These are phyloP conservation scores for Dicaeum eximium DNA, from an alignment of 2,113 vertebrate species.

Conservation along the genomic window DNA sequence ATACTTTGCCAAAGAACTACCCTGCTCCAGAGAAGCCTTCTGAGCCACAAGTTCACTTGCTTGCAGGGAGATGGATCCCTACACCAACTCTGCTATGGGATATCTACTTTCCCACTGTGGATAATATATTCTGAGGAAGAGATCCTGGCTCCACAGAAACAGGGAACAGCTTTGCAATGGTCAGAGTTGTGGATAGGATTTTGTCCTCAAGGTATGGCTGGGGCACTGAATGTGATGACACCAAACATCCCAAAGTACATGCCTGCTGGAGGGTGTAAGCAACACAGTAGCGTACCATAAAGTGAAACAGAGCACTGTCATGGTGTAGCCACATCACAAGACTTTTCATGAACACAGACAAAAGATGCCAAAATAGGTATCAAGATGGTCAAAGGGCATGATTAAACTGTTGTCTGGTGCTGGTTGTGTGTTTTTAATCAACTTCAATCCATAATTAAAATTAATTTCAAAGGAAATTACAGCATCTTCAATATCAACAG, in stretches of 20 bases:
- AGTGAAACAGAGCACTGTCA: not conserved
- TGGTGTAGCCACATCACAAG: not conserved
- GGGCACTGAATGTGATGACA: not conserved
- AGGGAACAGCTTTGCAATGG: not conserved
- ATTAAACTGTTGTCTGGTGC: not conserved
- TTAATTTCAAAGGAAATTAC: not conserved
- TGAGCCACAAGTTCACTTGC: not conserved
- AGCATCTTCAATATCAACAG: not conserved
- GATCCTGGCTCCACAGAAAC: not conserved
- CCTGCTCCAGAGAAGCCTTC: not conserved
- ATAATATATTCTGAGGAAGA: not conserved
- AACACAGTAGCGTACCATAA: not conserved
- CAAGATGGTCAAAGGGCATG: not conserved
- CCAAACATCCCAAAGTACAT: not conserved
- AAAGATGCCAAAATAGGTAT: not conserved
- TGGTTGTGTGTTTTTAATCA: not conserved
- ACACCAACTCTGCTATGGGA: not conserved
- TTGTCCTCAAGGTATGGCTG: not conserved
- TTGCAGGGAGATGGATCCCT: not conserved
- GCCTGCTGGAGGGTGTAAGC: not conserved
- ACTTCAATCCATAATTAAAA: not conserved
- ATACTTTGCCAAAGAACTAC: rapidly evolving
- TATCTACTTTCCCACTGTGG: not conserved
- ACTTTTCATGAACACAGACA: not conserved
- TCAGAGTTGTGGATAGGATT: not conserved